phyloP scores from a whole-genome alignment of 2,888 invertebrate genomes.

The Drosophila kanekoi region DNA sequence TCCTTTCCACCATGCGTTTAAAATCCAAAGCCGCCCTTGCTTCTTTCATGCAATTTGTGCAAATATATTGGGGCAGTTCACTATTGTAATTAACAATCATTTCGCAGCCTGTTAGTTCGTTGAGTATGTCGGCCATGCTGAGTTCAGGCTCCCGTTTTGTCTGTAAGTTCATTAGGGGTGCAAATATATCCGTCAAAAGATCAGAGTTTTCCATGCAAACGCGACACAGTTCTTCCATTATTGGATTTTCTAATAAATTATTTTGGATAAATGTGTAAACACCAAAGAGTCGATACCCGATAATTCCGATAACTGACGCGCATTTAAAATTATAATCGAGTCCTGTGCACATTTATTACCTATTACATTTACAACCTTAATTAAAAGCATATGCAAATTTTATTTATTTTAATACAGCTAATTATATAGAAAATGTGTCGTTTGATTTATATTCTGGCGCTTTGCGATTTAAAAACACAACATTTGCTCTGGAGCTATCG shows the following conservation, averaged over 20 bases:
- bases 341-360: too few species aligned
- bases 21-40: conserved; percentile 16
- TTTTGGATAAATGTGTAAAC: background rate
- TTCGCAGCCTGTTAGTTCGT: conserved; percentile 12
- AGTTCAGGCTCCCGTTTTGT: too few species aligned
- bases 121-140: conserved; percentile 30
- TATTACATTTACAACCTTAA: background rate
- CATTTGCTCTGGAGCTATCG: conserved; percentile 17
- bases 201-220: conserved; percentile 8
- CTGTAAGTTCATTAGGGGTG: background rate
- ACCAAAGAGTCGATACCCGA: conserved; percentile 1
- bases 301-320: background rate
- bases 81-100: background rate
- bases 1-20: conserved; percentile 17
- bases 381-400: background rate
- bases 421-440: background rate
- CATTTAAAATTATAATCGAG: background rate
- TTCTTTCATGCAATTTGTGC: conserved; percentile 10
- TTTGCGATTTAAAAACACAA: background rate
- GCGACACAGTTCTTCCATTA: conserved; percentile 26
- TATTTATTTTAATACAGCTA: background rate
- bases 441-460: background rate
- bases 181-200: conserved; percentile 11
- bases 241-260: background rate
- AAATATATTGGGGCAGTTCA: conserved; percentile 24